Conservation (phyloP, 2,113 vertebrate genomes). For the Isurus oxyrinchus region DNA sequence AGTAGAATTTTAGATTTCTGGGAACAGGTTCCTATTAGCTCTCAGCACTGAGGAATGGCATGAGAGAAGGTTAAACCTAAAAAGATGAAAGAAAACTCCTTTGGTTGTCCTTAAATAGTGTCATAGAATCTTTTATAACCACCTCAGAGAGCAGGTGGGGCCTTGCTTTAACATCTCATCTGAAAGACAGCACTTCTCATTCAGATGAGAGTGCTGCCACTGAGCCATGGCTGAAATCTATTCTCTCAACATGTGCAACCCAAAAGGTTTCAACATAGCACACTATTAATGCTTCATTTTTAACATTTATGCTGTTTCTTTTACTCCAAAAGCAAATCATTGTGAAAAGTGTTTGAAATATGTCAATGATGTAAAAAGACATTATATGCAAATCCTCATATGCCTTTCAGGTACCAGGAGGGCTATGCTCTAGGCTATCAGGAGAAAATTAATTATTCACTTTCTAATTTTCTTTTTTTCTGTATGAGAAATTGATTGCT, state of each 20-base stretch:
- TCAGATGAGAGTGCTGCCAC: background rate
- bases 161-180: background rate
- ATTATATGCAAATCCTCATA: background rate
- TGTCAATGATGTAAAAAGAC: background rate
- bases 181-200: background rate
- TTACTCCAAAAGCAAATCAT: background rate
- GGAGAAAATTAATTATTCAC: background rate
- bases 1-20: no score
- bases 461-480: background rate
- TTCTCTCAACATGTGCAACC: background rate
- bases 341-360: background rate
- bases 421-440: background rate
- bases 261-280: background rate
- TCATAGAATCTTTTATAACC: background rate
- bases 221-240: background rate
- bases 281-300: background rate
- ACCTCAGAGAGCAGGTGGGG: background rate
- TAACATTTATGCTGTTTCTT: conserved; percentile 4
- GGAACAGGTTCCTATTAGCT: no score
- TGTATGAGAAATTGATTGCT: background rate
- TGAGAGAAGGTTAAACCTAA: no score
- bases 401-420: background rate
- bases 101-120: background rate
- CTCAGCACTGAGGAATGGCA: background rate
- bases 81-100: background rate